Percentiles rank a stretch among this genome's conserved stretches.
Conservation (phyloP, 2,888 invertebrate species). For the Macaria notata region DNA sequence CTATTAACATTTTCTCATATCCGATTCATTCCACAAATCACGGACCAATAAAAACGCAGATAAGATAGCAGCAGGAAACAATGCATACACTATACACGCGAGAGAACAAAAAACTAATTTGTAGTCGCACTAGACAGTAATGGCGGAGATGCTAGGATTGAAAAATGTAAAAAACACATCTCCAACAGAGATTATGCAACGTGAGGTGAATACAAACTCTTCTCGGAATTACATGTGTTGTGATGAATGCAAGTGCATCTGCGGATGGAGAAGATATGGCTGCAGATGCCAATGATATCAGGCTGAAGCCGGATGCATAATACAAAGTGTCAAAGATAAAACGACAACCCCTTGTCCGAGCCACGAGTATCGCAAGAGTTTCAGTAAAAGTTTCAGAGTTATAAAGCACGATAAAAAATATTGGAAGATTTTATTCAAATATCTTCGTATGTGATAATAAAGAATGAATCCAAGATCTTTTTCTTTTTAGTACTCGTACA, state of each 20-base stretch:
- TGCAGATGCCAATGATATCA: too few relatives aligned
- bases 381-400: too few relatives aligned
- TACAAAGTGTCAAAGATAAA: too few relatives aligned
- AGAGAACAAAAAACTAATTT: conserved; percentile 26
- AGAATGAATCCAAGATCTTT: too few relatives aligned
- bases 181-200: conserved; percentile 42
- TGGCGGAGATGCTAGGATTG: conserved; percentile 17
- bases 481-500: too few relatives aligned
- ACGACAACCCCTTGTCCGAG: too few relatives aligned
- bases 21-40: conserved; percentile 16
- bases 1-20: too few relatives aligned
- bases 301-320: too few relatives aligned
- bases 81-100: conserved; percentile 17
- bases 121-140: conserved; percentile 19
- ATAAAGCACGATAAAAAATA: too few relatives aligned
- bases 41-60: conserved; percentile 12
- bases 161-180: conserved; percentile 24
- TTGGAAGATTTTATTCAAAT: too few relatives aligned
- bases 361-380: too few relatives aligned
- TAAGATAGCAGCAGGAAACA: conserved; percentile 20
- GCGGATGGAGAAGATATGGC: conserved; percentile 29
- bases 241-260: conserved; percentile 51
- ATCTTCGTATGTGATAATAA: too few relatives aligned
- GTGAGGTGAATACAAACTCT: conserved; percentile 29
- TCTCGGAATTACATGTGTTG: conserved; percentile 40